These are phyloP conservation scores for Megaceryle alcyon DNA, from an alignment of 2,797 vertebrate species.

Conservation along the genomic window DNA sequence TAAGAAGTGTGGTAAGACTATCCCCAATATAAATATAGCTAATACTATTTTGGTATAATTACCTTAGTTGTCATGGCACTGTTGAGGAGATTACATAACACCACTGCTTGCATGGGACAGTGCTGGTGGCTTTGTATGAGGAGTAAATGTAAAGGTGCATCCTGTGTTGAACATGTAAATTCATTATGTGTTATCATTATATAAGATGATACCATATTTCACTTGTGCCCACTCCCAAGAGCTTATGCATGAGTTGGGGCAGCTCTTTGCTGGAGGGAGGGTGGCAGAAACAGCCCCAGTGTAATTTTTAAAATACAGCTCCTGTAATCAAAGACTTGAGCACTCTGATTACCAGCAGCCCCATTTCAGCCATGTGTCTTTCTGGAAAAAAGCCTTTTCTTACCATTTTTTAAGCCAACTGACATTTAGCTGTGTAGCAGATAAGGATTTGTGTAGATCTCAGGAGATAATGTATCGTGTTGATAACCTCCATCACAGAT, in stretches of 20 bases:
- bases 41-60: background rate
- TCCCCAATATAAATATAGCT: background rate
- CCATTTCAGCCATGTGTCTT: background rate
- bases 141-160: background rate
- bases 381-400: slow-evolving; percentile 20
- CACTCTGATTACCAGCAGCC: background rate
- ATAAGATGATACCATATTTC: background rate
- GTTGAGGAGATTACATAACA: background rate
- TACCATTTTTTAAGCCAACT: background rate
- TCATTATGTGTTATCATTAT: background rate
- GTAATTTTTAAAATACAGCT: background rate
- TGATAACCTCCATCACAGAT: background rate
- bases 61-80: background rate
- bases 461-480: background rate
- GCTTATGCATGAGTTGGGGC: background rate
- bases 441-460: background rate
- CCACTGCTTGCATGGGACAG: background rate
- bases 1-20: background rate
- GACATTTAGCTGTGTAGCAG: background rate
- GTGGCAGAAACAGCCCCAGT: background rate
- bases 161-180: background rate
- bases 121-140: background rate
- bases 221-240: background rate
- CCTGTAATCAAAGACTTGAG: background rate
- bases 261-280: background rate